Base-by-base conservation (phyloP, 2,888 invertebrate genomes). In the Anthophora plumipes region DNA sequence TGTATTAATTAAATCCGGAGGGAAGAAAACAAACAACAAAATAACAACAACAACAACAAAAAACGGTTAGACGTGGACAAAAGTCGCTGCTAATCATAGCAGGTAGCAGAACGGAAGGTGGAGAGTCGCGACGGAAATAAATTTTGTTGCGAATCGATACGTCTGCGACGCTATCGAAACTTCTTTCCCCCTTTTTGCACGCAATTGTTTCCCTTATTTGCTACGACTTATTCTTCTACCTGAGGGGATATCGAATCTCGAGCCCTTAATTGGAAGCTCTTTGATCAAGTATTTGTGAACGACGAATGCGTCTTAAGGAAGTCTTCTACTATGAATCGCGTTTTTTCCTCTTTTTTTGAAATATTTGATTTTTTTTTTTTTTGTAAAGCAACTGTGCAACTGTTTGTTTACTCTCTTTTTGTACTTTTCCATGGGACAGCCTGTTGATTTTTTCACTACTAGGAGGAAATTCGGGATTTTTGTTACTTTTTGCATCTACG, bases 111-210 rank as follows among this genome's bases (percentile, higher is more conserved):
- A 25, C 0, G 39, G 25, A 61, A 37, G n/a, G n/a, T 20, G 7
- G 12, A 12, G 14, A 3, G 22, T 2, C 41, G 22, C 48, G 52
- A 43, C 52, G 37, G 31, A 54, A 80, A 78, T 64, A 64, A 73
- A 68, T 64, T 31, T 60, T 69, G 54, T 54, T 46, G 61, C 37
- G 31, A 50, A 57, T 80, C 71, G 63, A 77, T 77, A 68, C 12
- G 48, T 71, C 43, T 61, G 70, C 66, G 20, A 61, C 31, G 39
- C 37, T 66, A 57, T 71, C 20, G 39, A 11, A 55, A 54, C 41
- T 41, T 25, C 41, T 17, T 37, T 8, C 41, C 46, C 48, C 14
- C 20, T 64, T 7, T n/a, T n/a, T n/a, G n/a, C 25, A 1, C 46
- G 17, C n/a, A 7, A 63, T 31, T 31, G 20, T 63, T 63, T 46